These are phyloP conservation scores for Atrichornis clamosus DNA, from an alignment of 2,113 vertebrate species.

Conservation along the genomic window DNA sequence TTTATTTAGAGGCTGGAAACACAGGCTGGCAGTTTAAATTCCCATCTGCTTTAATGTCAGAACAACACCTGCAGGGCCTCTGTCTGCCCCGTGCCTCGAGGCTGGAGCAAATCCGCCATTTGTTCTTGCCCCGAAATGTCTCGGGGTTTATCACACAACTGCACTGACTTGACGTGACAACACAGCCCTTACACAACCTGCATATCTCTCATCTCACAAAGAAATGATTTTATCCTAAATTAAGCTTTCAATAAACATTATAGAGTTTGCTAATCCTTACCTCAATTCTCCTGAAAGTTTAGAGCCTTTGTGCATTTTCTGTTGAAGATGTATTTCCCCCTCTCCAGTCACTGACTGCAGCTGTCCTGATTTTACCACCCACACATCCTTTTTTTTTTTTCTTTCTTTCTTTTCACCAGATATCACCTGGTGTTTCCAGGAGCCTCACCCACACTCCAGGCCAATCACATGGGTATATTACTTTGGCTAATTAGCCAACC, in stretches of 20 bases:
- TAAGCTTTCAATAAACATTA: not conserved
- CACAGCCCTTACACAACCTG: not conserved
- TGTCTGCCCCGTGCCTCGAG: not conserved
- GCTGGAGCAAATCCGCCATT: not conserved
- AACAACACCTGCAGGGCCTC: not conserved
- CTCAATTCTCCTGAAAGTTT: not conserved
- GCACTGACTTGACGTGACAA: not conserved
- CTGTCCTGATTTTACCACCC: conserved; percentile 59
- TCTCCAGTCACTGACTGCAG: conserved; percentile 24
- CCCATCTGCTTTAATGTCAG: not conserved
- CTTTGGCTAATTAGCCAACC: conserved; percentile 58
- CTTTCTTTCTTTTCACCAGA: not conserved
- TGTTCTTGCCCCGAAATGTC: not conserved
- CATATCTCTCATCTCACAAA: conserved; percentile 12
- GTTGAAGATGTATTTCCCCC: not conserved
- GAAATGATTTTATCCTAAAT: conserved; percentile 26
- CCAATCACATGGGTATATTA: conserved; percentile 48
- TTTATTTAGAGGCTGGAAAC: not conserved
- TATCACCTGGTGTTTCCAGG: conserved; percentile 58
- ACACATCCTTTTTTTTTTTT: not conserved
- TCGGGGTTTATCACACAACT: not conserved
- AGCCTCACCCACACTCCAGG: conserved; percentile 62
- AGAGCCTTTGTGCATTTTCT: not conserved
- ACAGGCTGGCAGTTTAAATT: not conserved
- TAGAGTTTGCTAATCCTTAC: not conserved